Conservation (phyloP, 2,888 invertebrate species). For the Amphipoea lucens region DNA sequence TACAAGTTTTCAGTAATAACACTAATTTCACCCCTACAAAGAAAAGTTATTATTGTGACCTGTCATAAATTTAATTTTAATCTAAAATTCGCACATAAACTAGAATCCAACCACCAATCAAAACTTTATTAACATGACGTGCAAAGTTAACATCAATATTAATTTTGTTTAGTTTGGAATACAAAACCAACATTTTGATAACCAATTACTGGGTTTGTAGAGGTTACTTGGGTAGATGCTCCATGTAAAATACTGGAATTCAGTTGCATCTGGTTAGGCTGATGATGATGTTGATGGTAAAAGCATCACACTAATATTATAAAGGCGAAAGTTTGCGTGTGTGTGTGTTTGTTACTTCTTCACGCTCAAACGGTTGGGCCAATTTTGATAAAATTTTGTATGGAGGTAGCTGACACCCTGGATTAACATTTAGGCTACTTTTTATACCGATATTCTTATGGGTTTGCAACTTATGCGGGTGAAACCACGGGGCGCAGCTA, state of each 20-base stretch:
- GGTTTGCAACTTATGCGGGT: too few species aligned
- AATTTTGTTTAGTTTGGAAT: conserved; percentile 8
- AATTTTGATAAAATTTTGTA: too few species aligned
- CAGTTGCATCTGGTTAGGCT: too few species aligned
- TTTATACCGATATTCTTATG: too few species aligned
- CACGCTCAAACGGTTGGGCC: too few species aligned
- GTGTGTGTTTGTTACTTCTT: too few species aligned
- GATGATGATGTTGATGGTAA: not conserved
- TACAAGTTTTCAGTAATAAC: not conserved
- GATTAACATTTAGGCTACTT: too few species aligned
- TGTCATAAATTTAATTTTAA: not conserved
- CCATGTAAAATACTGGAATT: not conserved
- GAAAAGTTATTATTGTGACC: not conserved
- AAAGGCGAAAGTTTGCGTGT: too few species aligned
- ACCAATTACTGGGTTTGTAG: not conserved
- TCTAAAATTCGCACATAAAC: conserved; percentile 11
- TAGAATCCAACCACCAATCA: conserved; percentile 29
- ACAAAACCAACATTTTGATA: not conserved
- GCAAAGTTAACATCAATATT: conserved; percentile 20
- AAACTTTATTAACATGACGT: conserved; percentile 27
- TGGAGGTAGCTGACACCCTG: too few species aligned
- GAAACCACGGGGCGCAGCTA: too few species aligned
- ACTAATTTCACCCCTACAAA: not conserved
- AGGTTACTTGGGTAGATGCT: not conserved
- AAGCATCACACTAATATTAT: too few species aligned